A percentile compares a stretch with the other conserved stretches of the same genome.
Conservation (phyloP, 1,140 invertebrate species). For the Saccostrea cuccullata region DNA sequence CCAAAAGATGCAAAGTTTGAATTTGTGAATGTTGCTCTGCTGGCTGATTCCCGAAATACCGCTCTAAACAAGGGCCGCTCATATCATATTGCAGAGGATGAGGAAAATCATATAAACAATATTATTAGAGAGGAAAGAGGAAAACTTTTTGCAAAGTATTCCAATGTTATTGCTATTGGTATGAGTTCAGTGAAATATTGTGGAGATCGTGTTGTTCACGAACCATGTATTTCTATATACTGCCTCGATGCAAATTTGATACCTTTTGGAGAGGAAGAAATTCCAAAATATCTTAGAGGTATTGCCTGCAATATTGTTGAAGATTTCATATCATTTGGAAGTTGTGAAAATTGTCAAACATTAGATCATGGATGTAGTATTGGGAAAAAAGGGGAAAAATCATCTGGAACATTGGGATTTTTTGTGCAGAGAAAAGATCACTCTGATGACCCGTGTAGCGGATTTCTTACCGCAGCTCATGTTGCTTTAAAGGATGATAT, state of each 20-base stretch:
- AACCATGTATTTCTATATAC: neutral
- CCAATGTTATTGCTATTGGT: neutral
- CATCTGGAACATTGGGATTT: neutral
- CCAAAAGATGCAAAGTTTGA: neutral
- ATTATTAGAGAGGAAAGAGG: neutral
- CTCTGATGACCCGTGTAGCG: neutral
- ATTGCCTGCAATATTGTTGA: neutral
- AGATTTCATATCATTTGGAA: neutral
- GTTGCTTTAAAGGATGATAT: neutral
- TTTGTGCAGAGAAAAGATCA: neutral
- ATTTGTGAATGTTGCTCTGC: no score
- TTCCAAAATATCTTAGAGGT: neutral
- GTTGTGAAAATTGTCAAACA: no score
- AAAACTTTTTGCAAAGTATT: neutral
- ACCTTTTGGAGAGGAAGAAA: neutral
- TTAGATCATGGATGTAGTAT: no score
- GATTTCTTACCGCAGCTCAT: neutral
- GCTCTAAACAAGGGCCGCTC: neutral
- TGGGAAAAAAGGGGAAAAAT: neutral
- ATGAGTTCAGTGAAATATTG: neutral
- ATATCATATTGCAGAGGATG: neutral
- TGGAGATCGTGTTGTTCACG: neutral
- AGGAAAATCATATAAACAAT: neutral
- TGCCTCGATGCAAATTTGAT: neutral
- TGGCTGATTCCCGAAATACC: no score